Conservation (phyloP, 2,113 vertebrate genomes). For the Corvus moneduloides region DNA sequence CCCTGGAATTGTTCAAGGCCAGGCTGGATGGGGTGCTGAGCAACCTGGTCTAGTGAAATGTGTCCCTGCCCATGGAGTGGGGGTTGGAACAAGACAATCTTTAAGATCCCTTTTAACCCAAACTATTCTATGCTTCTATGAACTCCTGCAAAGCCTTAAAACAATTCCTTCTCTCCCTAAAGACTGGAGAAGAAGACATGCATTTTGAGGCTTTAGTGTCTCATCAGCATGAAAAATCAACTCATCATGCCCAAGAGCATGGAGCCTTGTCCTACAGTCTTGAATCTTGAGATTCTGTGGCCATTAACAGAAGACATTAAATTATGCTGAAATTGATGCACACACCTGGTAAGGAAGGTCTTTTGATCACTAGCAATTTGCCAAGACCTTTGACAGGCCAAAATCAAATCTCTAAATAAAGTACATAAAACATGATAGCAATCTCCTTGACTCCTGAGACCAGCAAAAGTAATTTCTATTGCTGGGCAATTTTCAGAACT, state of each 20-base stretch:
- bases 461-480: background rate
- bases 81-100: background rate
- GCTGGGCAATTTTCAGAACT: background rate
- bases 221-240: background rate
- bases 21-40: background rate
- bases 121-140: background rate
- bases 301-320: background rate
- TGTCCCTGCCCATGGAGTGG: too few species aligned
- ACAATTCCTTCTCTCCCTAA: background rate
- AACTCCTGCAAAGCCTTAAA: background rate
- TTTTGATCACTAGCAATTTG: background rate
- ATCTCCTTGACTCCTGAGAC: background rate
- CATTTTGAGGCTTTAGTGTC: background rate
- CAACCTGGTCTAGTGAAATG: background rate
- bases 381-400: background rate
- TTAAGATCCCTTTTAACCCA: background rate
- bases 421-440: background rate
- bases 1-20: background rate
- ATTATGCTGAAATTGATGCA: background rate
- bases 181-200: accelerated
- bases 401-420: background rate
- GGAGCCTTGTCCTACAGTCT: background rate
- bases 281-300: background rate
- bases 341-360: background rate
- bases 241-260: background rate